Conservation (phyloP, 1,140 invertebrate species). For the Harpegnathos saltator region DNA sequence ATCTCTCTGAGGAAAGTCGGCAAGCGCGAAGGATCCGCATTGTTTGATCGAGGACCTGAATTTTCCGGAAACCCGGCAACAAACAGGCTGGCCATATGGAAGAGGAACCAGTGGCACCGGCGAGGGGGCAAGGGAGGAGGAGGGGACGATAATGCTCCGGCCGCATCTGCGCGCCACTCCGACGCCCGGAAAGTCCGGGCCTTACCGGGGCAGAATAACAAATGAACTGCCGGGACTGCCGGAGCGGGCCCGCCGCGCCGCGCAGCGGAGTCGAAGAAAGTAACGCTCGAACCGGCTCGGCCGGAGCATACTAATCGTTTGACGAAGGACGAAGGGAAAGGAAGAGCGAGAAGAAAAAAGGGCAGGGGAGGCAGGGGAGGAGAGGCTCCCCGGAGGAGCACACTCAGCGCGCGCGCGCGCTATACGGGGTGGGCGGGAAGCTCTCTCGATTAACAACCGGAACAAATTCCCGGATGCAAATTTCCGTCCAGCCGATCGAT, state of each 20-base stretch:
- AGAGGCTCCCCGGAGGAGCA: neutral
- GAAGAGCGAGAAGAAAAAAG: slow-evolving; percentile 26
- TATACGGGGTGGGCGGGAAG: slow-evolving; percentile 4
- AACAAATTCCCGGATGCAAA: neutral
- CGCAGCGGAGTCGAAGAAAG: slow-evolving; percentile 63
- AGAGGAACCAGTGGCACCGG: too few species aligned
- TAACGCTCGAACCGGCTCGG: slow-evolving; percentile 67
- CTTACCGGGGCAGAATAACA: slow-evolving; percentile 76
- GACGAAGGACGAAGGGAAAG: slow-evolving; percentile 64
- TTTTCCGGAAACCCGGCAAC: neutral
- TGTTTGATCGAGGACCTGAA: neutral
- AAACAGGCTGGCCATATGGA: neutral
- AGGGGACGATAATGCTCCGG: slow-evolving; percentile 48
- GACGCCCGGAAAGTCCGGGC: slow-evolving; percentile 48
- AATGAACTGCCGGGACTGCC: slow-evolving; percentile 74
- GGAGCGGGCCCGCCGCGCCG: slow-evolving; percentile 68
- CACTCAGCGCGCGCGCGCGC: neutral
- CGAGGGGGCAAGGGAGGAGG: neutral
- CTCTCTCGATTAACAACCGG: neutral
- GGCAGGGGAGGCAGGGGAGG: neutral
- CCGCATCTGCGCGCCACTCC: slow-evolving; percentile 15
- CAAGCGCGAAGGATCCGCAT: too few species aligned
- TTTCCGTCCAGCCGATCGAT: too few species aligned
- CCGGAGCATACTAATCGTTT: slow-evolving; percentile 77
- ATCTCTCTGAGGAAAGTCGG: too few species aligned